Conservation (phyloP, 2,888 invertebrate species). For the Strigamia crassipes region DNA sequence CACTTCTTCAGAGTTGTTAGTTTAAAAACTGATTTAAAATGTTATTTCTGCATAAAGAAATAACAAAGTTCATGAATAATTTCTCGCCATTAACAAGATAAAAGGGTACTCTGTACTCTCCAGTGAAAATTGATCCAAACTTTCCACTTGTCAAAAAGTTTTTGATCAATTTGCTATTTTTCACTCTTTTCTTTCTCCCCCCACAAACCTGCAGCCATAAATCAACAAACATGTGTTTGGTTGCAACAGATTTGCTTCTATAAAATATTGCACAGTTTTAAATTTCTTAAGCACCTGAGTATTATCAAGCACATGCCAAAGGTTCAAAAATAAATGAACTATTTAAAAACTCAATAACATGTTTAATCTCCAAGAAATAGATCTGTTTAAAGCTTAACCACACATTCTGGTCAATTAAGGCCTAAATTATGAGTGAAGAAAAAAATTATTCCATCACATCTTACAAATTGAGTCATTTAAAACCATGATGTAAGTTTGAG, state of each 20-base stretch:
- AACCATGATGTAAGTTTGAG: no score
- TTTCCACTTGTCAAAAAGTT: no score
- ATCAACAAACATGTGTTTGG: neutral
- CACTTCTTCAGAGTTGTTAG: neutral
- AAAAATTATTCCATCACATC: no score
- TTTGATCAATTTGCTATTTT: no score
- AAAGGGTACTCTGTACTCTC: no score
- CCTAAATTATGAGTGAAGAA: no score
- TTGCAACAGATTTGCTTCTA: neutral
- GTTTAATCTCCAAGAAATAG: no score
- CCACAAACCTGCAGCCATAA: neutral
- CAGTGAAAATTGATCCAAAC: no score
- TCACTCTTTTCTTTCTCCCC: no score
- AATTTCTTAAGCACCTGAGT: neutral
- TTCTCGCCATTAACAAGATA: neutral
- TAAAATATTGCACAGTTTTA: neutral
- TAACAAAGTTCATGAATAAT: neutral
- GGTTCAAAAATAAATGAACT: neutral
- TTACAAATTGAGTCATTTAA: no score
- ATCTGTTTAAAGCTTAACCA: no score
- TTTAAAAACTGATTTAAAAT: neutral
- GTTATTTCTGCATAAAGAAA: neutral
- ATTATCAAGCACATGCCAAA: neutral
- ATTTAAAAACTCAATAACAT: neutral
- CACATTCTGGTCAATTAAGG: no score